phyloP scores from a whole-genome alignment of 2,888 invertebrate genomes.

The Hemistola chrysoprasaria region DNA sequence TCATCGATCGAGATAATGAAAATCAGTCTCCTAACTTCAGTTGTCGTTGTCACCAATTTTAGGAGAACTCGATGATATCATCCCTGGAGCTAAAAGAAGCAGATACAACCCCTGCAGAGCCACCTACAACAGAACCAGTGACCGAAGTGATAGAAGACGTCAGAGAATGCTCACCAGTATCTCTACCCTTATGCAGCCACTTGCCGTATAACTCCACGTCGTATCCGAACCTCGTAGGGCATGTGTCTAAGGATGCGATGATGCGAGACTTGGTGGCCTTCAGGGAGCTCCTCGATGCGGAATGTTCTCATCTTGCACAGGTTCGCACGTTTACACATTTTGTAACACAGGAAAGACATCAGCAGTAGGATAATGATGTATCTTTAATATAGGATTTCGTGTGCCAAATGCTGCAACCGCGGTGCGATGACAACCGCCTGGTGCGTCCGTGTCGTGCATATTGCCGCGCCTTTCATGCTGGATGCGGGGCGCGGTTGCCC shows the following conservation, averaged over 20 bases:
- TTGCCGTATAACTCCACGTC: slow-evolving; percentile 90
- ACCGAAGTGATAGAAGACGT: slow-evolving; percentile 79
- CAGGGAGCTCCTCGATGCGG: slow-evolving; percentile 93
- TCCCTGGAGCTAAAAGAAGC: slow-evolving; percentile 66
- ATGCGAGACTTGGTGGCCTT: slow-evolving; percentile 89
- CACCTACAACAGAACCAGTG: slow-evolving; percentile 65
- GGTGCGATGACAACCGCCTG: slow-evolving; percentile 84
- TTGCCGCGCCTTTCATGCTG: slow-evolving; percentile 91
- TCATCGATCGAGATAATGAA: no score
- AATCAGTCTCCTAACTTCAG: no score
- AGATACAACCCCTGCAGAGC: slow-evolving; percentile 58
- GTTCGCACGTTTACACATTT: no score
- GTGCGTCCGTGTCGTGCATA: slow-evolving; percentile 91
- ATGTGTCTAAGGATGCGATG: slow-evolving; percentile 84
- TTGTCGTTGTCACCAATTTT: slow-evolving; percentile 32
- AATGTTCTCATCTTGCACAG: slow-evolving; percentile 93
- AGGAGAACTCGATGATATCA: slow-evolving; percentile 76
- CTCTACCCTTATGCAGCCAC: slow-evolving; percentile 86
- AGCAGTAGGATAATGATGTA: slow-evolving; percentile 16
- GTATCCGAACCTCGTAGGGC: slow-evolving; percentile 91
- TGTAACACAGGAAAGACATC: no score
- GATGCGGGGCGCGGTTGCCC: slow-evolving; percentile 90
- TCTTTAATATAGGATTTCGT: slow-evolving; percentile 85
- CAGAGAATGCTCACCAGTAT: slow-evolving; percentile 86
- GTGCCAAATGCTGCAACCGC: slow-evolving; percentile 92